Base-by-base conservation (phyloP, 2,888 invertebrate genomes). In the Drosophila hawaiiensis region DNA sequence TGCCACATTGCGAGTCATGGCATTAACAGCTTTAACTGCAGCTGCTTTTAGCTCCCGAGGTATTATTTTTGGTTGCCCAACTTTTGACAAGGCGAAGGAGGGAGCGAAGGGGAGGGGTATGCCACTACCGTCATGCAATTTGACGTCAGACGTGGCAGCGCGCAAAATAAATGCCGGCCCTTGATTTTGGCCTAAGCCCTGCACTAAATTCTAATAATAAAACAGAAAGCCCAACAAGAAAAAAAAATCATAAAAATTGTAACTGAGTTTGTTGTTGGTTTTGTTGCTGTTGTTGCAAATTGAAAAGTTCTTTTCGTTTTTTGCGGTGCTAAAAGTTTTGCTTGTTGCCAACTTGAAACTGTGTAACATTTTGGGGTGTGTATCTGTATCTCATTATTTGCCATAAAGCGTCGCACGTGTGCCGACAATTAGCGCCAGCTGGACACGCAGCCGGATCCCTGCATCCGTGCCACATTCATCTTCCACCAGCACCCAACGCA, bases 371-470 rank as follows among this genome's bases (percentile, higher is more conserved):
- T 49, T 37, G 43, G 25, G 49, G 10, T 56, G 19, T 58, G 53
- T 64, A 33, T 47, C 54, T 68, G 62, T 68, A 43, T 50, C 71
- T 71, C 64, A 78, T 81, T 77, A 68, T 68, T 78, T 64, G 31
- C 33, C 55, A 77, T 81, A 81, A 78, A 68, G 47, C 78, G 68
- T 9, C 47, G 76, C 85, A 84, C 85, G 90, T 85, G 83, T 76
- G 76, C 60, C 19, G 79, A 76, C 89, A 90, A 84, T 84, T 90
- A 88, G 89, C 71, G 63, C 50, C 88, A 74, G 66, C 83, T 80
- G 80, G 81, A 68, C 83, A 88, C 77, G 88, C 85, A 72, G 73
- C 22, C 28, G 25, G 60, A 12, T 63, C 12, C 63, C 22, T 66
- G 69, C 47, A 68, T 64, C 64, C 62, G 47, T 56, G 65, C 70